A percentile compares a stretch with the other conserved stretches of the same genome.
Evolutionary conservation across 2,797 vertebrate genomes (phyloP).

Genomic region (Onychomys torridus): DNA sequence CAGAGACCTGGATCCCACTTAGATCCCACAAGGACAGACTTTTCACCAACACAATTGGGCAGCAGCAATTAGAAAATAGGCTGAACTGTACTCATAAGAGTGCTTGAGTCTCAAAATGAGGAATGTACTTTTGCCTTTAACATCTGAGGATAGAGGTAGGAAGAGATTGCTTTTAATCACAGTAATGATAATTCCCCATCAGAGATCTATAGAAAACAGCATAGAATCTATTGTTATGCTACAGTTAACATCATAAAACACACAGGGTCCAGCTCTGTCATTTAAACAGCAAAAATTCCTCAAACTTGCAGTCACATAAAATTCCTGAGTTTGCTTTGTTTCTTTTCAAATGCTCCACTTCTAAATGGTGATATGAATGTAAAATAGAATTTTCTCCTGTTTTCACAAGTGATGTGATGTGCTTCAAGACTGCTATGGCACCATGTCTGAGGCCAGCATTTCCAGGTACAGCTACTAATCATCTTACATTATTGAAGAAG

Average conservation of each 20-base stretch:
- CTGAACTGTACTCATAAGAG: slow-evolving; percentile 22
- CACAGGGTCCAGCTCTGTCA: not conserved
- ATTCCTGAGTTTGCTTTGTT: not conserved
- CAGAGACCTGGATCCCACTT: not conserved
- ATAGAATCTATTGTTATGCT: not conserved
- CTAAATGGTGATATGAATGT: not conserved
- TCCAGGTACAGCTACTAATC: not conserved
- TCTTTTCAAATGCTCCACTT: not conserved
- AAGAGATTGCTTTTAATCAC: slow-evolving; percentile 28
- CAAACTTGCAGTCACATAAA: not conserved
- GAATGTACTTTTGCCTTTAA: not conserved
- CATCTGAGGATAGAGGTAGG: not conserved
- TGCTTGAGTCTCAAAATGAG: not conserved
- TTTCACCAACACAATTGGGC: not conserved
- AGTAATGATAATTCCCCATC: slow-evolving; percentile 30
- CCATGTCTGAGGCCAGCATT: not conserved
- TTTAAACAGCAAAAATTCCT: slow-evolving; percentile 46
- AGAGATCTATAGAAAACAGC: slow-evolving; percentile 15
- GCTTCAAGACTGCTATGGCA: not conserved
- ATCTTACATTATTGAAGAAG: not conserved
- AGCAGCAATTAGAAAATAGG: slow-evolving; percentile 37
- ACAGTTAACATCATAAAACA: not conserved
- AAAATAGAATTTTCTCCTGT: not conserved
- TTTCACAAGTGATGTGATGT: not conserved
- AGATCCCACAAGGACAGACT: slow-evolving; percentile 50